Conservation (phyloP, 2,888 invertebrate genomes). For the Brachyptera risi region DNA sequence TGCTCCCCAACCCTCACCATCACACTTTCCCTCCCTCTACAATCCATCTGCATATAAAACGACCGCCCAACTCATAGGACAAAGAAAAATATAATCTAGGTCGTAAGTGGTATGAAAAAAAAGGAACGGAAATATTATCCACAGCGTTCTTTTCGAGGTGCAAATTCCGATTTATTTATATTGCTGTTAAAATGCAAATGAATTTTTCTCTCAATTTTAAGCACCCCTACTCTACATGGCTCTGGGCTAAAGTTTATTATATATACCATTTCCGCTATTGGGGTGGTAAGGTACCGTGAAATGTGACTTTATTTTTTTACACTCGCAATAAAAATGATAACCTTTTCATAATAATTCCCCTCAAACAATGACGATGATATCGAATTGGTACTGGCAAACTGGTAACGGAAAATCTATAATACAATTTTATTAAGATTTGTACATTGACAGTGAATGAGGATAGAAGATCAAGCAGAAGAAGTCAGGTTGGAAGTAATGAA, state of each 20-base stretch:
- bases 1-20: no score
- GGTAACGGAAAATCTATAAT: no score
- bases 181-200: slow-evolving; percentile 27
- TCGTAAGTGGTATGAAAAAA: slow-evolving; percentile 17
- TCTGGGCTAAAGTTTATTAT: slow-evolving; percentile 5
- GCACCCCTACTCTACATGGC: not conserved
- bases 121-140: slow-evolving; percentile 3
- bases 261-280: slow-evolving; percentile 9
- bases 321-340: slow-evolving; percentile 3
- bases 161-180: slow-evolving; percentile 22
- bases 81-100: slow-evolving; percentile 20
- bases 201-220: slow-evolving; percentile 12
- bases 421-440: no score
- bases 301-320: slow-evolving; percentile 10
- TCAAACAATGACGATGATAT: no score
- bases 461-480: no score
- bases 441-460: no score
- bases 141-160: slow-evolving; percentile 15
- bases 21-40: slow-evolving; percentile 14
- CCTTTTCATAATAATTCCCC: slow-evolving; percentile 11
- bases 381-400: no score
- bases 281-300: slow-evolving; percentile 12
- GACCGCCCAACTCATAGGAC: slow-evolving; percentile 15
- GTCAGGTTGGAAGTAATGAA: no score
- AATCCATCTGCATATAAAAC: slow-evolving; percentile 27